phyloP scores from a whole-genome alignment of 2,797 vertebrate species.

The Coregonus sp. region DNA sequence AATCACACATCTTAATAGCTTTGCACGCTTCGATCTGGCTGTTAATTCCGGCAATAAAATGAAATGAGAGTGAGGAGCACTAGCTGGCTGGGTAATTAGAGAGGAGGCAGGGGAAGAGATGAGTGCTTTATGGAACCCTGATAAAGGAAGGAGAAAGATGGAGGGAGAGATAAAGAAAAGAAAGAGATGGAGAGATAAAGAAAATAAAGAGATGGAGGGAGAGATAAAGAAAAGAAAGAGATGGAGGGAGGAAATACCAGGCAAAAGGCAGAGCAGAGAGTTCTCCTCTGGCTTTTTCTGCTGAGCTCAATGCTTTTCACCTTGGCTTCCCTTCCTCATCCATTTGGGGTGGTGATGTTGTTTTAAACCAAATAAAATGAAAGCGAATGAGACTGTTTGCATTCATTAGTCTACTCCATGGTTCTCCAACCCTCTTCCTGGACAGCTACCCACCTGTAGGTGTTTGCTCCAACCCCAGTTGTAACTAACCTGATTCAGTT shows the following conservation, averaged over 20 bases:
- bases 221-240: slow-evolving; percentile 17
- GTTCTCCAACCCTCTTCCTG: too few species aligned
- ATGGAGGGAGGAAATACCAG: slow-evolving; percentile 34
- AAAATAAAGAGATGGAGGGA: slow-evolving; percentile 80
- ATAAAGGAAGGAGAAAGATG: slow-evolving; percentile 84
- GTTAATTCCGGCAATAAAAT: slow-evolving; percentile 99
- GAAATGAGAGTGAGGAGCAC: slow-evolving; percentile 99
- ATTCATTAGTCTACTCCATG: slow-evolving; percentile 62
- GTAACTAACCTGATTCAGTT: too few species aligned
- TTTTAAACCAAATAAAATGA: slow-evolving; percentile 74
- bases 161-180: slow-evolving; percentile 68
- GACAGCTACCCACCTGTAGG: too few species aligned
- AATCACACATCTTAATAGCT: slow-evolving; percentile 99
- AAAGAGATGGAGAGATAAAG: slow-evolving; percentile 78
- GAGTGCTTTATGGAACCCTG: slow-evolving; percentile 98
- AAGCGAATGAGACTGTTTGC: slow-evolving; percentile 66
- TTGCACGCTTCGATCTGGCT: slow-evolving; percentile 99
- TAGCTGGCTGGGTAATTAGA: slow-evolving; percentile 99
- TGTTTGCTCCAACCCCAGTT: too few species aligned
- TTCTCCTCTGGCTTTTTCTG: slow-evolving; percentile 71
- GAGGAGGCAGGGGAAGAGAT: slow-evolving; percentile 99
- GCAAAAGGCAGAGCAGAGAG: slow-evolving; percentile 61
- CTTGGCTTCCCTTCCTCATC: slow-evolving; percentile 69
- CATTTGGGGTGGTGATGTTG: slow-evolving; percentile 64
- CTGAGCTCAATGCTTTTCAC: slow-evolving; percentile 82